These are phyloP conservation scores for Mayetiola destructor DNA, from an alignment of 2,888 invertebrate species.

Conservation along the genomic window DNA sequence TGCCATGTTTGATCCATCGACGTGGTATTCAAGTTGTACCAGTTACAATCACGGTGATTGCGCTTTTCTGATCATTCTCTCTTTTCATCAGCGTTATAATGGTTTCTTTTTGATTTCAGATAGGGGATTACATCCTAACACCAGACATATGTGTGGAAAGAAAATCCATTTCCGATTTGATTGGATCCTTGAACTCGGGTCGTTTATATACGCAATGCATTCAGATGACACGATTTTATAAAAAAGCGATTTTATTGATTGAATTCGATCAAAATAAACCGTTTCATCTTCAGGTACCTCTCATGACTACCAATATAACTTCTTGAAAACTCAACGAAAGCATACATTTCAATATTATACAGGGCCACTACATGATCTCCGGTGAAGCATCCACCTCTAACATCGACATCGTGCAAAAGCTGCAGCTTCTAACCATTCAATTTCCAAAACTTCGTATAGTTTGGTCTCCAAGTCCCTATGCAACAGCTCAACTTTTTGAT, in stretches of 20 bases:
- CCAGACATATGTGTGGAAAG: constrained; percentile 94
- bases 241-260: constrained; percentile 78
- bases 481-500: constrained; percentile 89
- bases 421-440: constrained; percentile 85
- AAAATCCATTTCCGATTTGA: constrained; percentile 89
- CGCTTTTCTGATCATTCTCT: background rate
- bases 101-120: constrained; percentile 38
- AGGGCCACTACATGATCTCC: constrained; percentile 69
- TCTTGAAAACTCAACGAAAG: background rate
- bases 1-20: constrained; percentile 85
- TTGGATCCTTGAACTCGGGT: constrained; percentile 78
- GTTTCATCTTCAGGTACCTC: constrained; percentile 58
- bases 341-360: constrained; percentile 23
- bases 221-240: constrained; percentile 81
- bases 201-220: constrained; percentile 90
- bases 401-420: constrained; percentile 67
- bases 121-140: constrained; percentile 95
- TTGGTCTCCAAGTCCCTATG: constrained; percentile 94
- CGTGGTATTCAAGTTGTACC: constrained; percentile 86
- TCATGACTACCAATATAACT: background rate
- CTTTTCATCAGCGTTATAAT: background rate
- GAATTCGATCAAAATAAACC: constrained; percentile 92
- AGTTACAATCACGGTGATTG: constrained; percentile 55
- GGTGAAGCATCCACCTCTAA: constrained; percentile 46
- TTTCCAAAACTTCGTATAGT: constrained; percentile 85